Percentiles rank a stretch among this genome's conserved stretches.
phyloP scores from a whole-genome alignment of 2,797 vertebrate species.

The Myotis vivesi region DNA sequence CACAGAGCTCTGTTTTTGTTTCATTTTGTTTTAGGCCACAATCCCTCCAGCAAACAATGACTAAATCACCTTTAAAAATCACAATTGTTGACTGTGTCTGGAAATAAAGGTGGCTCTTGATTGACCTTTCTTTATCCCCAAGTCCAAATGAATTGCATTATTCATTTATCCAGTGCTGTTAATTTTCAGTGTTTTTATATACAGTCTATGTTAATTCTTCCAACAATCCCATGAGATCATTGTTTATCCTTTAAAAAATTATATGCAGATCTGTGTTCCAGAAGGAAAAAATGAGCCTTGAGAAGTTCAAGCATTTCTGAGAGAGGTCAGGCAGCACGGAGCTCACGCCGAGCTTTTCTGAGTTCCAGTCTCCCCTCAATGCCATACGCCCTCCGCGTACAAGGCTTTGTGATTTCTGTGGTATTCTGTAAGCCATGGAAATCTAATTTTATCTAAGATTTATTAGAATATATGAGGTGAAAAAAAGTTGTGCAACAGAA shows the following conservation, averaged over 20 bases:
- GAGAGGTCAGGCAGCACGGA: neutral
- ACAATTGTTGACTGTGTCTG: neutral
- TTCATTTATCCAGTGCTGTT: neutral
- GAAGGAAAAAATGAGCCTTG: neutral
- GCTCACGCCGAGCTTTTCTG: neutral
- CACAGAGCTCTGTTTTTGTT: neutral
- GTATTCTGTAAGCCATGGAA: neutral
- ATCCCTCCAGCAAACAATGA: neutral
- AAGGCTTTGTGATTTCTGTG: neutral
- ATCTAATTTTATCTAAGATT: conserved; percentile 25
- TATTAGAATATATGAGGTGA: neutral
- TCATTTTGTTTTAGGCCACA: neutral
- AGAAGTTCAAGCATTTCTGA: neutral
- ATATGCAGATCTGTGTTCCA: neutral
- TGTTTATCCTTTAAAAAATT: neutral
- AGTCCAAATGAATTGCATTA: neutral
- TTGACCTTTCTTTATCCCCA: neutral
- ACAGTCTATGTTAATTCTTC: neutral
- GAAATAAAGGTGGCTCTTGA: neutral
- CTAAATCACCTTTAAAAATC: neutral
- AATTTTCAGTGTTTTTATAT: neutral
- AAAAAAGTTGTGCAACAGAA: conserved; percentile 5
- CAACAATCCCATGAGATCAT: neutral
- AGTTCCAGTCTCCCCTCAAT: neutral
- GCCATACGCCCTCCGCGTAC: neutral